phyloP scores from a whole-genome alignment of 2,113 vertebrate genomes.

The Verasper variegatus region DNA sequence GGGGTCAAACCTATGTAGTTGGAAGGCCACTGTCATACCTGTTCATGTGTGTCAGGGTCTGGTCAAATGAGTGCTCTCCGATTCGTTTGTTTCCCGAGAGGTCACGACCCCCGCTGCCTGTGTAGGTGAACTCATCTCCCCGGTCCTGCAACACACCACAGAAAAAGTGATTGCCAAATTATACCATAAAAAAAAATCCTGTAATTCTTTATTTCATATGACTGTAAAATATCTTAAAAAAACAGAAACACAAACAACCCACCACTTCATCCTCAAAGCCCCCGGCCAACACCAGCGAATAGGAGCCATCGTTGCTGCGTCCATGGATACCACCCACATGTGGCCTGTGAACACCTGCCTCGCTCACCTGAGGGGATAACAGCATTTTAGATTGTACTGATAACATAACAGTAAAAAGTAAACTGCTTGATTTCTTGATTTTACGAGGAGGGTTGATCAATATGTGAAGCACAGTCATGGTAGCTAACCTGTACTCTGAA shows the following conservation, averaged over 20 bases:
- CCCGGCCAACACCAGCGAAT: constrained; percentile 96
- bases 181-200: neutral
- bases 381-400: neutral
- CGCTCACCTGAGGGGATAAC: constrained; percentile 87
- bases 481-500: constrained; percentile 94
- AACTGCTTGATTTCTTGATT: too few species aligned
- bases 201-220: too few species aligned
- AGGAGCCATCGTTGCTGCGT: constrained; percentile 96
- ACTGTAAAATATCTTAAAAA: neutral
- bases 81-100: constrained; percentile 99
- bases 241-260: constrained; percentile 70
- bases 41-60: constrained; percentile 99
- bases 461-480: neutral
- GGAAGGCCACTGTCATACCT: constrained; percentile 79
- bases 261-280: constrained; percentile 99
- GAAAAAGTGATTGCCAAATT: neutral
- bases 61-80: constrained; percentile 97
- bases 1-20: neutral
- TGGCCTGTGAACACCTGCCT: constrained; percentile 97
- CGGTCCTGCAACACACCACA: constrained; percentile 85
- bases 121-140: constrained; percentile 99
- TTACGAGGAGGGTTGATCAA: neutral
- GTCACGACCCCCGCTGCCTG: constrained; percentile 97
- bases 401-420: neutral
- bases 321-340: constrained; percentile 98